phyloP scores from a whole-genome alignment of 2,888 invertebrate species.

The Tryphoninae sp. region DNA sequence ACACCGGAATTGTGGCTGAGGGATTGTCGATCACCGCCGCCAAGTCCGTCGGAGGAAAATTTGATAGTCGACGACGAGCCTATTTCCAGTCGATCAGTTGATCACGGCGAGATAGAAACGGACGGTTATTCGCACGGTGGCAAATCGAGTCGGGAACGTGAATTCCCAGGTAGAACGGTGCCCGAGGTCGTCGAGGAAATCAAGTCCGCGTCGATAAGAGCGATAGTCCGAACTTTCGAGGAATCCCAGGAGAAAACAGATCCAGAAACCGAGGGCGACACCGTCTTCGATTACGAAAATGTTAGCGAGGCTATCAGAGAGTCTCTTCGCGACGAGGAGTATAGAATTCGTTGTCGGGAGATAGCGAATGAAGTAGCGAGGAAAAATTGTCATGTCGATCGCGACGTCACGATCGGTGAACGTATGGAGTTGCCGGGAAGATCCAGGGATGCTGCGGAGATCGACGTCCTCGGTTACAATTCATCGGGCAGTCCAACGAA shows the following conservation, averaged over 20 bases:
- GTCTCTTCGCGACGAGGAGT: constrained; percentile 63
- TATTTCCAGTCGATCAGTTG: neutral
- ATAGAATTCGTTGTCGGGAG: constrained; percentile 44
- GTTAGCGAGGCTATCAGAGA: constrained; percentile 65
- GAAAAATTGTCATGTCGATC: constrained; percentile 36
- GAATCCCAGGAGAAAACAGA: constrained; percentile 30
- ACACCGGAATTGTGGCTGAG: constrained; percentile 96
- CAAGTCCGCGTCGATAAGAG: constrained; percentile 45
- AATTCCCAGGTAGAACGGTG: constrained; percentile 41
- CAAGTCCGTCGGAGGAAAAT: constrained; percentile 75
- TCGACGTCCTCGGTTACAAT: constrained; percentile 45
- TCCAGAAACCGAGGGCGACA: constrained; percentile 25
- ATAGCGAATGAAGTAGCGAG: neutral
- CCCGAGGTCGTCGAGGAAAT: constrained; percentile 36
- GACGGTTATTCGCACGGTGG: neutral
- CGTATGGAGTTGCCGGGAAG: constrained; percentile 1
- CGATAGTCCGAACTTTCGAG: constrained; percentile 33
- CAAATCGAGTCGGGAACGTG: constrained; percentile 61
- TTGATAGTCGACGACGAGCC: constrained; percentile 69
- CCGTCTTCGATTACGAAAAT: constrained; percentile 45
- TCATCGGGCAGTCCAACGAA: constrained; percentile 39
- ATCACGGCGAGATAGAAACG: neutral
- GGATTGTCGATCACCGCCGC: constrained; percentile 88
- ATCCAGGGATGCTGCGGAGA: constrained; percentile 36
- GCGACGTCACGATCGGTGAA: constrained; percentile 11